phyloP scores from a whole-genome alignment of 1,140 invertebrate species.

The Hyphantria cunea region DNA sequence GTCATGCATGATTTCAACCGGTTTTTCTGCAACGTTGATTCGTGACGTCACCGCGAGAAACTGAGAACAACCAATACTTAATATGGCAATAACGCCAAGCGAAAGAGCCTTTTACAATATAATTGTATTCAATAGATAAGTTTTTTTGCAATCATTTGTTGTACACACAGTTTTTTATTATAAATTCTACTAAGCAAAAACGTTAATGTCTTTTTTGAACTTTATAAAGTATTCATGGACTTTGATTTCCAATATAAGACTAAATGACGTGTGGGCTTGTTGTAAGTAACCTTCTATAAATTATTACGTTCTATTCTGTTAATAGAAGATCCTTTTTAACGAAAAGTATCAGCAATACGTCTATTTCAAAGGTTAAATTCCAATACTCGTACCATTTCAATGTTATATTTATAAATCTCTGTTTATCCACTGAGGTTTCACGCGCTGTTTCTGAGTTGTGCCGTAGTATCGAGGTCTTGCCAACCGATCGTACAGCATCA shows the following conservation, averaged over 20 bases:
- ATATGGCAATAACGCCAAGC: slow-evolving; percentile 39
- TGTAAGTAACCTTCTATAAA: no score
- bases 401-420: slow-evolving; percentile 62
- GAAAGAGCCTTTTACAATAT: slow-evolving; percentile 26
- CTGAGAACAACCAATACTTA: slow-evolving; percentile 36
- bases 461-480: slow-evolving; percentile 44
- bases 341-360: slow-evolving; percentile 42
- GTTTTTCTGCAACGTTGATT: slow-evolving; percentile 56
- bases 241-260: no score
- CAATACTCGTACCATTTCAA: slow-evolving; percentile 43
- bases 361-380: slow-evolving; percentile 50
- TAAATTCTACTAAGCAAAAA: no score
- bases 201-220: no score
- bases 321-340: slow-evolving; percentile 18
- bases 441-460: slow-evolving; percentile 37
- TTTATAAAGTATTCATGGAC: no score
- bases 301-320: no score
- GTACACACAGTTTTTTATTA: background rate
- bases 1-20: slow-evolving; percentile 66
- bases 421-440: background rate
- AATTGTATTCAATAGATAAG: slow-evolving; percentile 16
- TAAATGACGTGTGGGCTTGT: no score
- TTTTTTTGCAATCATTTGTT: background rate
- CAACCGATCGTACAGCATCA: slow-evolving; percentile 31
- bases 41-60: slow-evolving; percentile 56